Percentiles rank a stretch among this genome's conserved stretches.
Conservation (phyloP, 2,797 vertebrate genomes). For the Enteromius viviparus region DNA sequence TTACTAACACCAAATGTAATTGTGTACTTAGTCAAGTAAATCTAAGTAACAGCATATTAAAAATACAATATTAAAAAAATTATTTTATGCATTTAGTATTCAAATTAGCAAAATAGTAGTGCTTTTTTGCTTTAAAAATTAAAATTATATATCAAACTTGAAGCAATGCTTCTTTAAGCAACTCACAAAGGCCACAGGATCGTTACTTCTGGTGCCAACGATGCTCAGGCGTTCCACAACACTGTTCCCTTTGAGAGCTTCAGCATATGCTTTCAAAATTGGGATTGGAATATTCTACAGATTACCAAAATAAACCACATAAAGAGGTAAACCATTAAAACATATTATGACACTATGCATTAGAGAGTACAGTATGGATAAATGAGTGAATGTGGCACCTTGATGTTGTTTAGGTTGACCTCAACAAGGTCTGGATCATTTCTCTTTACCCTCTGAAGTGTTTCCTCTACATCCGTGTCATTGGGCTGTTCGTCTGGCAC, state of each 20-base stretch:
- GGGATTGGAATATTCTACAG: constrained; percentile 91
- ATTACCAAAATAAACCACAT: constrained; percentile 50
- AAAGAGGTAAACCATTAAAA: neutral
- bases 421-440: constrained; percentile 93
- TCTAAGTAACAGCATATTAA: neutral
- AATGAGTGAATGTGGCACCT: constrained; percentile 71
- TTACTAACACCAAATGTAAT: neutral
- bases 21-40: neutral
- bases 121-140: too few relatives aligned
- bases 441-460: constrained; percentile 84
- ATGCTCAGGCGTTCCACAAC: constrained; percentile 93
- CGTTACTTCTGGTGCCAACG: constrained; percentile 93
- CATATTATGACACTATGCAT: neutral
- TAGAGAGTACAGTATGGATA: constrained; percentile 25
- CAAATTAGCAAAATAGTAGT: too few relatives aligned
- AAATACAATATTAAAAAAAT: too few relatives aligned
- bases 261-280: constrained; percentile 90
- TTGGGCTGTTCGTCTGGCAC: constrained; percentile 96
- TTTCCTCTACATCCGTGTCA: constrained; percentile 91
- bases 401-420: constrained; percentile 98
- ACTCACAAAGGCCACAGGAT: constrained; percentile 93
- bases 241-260: constrained; percentile 87
- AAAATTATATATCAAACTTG: too few relatives aligned
- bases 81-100: too few relatives aligned
- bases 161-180: neutral